Base-by-base conservation (phyloP, 2,888 invertebrate species). In the Campoplex nolae region DNA sequence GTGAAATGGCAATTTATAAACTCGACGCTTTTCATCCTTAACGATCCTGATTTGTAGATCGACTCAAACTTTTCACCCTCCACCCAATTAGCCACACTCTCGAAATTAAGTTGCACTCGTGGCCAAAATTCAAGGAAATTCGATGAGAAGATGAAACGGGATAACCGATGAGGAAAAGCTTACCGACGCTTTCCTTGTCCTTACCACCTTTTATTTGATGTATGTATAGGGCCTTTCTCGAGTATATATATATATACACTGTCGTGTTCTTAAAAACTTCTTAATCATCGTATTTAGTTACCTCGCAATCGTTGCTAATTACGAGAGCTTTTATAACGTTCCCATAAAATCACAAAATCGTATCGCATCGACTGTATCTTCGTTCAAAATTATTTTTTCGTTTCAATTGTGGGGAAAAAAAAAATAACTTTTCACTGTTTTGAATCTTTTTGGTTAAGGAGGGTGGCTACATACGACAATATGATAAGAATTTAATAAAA, bases 21-120 rank as follows among this genome's bases (percentile, higher is more conserved):
- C 86, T 89, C 83, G 83, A 80, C 74, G 73, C 67, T 71, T 65
- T 78, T 77, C 85, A 35, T 70, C 83, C 82, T 87, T 89, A 88
- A 86, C 80, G 86, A 87, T 23, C 23, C 88, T 87, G 78, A 85
- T 85, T 85, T 83, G 78, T 85, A 58, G 70, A 23, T 62, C 68
- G 78, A 83, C 38, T 32, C n/a, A 67, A 65, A 76, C 62, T 65
- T 45, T 81, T 13, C 79, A 51, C n/a, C 73, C 35, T 42, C 32
- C 16, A 45, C 13, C 6, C 16, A 48, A 32, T 51, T 62, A 32
- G 62, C 62, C 62, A 68, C 62, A 68, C 45, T 85, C 67, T 85
- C 67, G 82, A 77, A 82, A 85, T 85, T 82, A 82, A 85, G 77
- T 51, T 74, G 51, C 48, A 45, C n/a, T n/a, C 48, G 48, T 51